Evolutionary conservation across 2,797 vertebrate species (phyloP).

Genomic region (Mus minutoides): DNA sequence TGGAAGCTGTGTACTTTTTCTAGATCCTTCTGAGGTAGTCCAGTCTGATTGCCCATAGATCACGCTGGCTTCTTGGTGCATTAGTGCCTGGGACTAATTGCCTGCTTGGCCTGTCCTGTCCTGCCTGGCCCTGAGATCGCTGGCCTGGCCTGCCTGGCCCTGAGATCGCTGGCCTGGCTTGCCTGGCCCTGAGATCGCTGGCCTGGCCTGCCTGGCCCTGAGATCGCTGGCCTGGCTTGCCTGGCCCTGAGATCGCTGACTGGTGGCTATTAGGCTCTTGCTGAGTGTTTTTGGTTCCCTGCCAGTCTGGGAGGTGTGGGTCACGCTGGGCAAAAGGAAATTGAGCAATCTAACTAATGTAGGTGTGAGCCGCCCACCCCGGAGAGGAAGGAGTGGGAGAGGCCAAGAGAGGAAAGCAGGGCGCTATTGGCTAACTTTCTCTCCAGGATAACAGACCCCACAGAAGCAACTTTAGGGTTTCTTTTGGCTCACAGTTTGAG

Average conservation of each 20-base stretch:
- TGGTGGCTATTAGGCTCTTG: background rate
- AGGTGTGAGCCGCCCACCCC: background rate
- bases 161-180: background rate
- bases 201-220: background rate
- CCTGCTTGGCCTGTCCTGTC: background rate
- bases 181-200: background rate
- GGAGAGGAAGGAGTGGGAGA: background rate
- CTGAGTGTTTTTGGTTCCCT: conserved; percentile 21
- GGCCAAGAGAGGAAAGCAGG: background rate
- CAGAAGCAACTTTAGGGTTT: background rate
- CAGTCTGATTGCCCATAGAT: background rate
- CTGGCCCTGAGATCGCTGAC: background rate
- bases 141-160: background rate
- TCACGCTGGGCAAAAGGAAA: background rate
- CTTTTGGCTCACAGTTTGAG: background rate
- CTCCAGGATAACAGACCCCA: background rate
- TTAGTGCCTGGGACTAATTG: conserved; percentile 16
- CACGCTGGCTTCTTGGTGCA: background rate
- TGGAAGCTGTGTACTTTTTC: conserved; percentile 36
- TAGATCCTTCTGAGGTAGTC: background rate
- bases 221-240: background rate
- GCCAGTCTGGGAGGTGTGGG: conserved; percentile 19
- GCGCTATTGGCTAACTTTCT: background rate
- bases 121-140: background rate
- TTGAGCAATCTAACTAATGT: background rate